Evolutionary conservation across 2,113 vertebrate genomes (phyloP), one percentile per base, ranked within the genome.

Genomic region (Zosterops japonicus): DNA sequence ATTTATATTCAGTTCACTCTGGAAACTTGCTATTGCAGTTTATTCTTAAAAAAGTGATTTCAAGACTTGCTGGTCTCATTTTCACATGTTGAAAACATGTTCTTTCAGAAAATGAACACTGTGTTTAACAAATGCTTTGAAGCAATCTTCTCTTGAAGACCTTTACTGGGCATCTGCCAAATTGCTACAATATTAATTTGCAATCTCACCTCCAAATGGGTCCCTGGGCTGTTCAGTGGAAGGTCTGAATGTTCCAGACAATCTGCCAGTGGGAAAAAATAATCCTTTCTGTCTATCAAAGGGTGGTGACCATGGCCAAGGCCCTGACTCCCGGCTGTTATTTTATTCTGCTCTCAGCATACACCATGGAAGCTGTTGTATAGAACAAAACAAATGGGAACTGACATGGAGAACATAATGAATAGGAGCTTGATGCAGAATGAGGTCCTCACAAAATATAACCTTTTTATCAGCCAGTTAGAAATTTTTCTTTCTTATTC

Each of bases 151-250:
- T 91, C 25, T 55, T 53, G 49, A 90, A 93, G 75, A 69, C 28
- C 24, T 93, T 89, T 82, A 35, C 41, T 82, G 78, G 46, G 19
- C 13, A 13, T 79, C 49, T 94, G 78, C 61, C 75, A 94, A 88
- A 91, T 69, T 49, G 23, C 46, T 85, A 41, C 41, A 83, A 35
- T 72, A 93, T 79, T 84, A 82, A 93, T 95, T 93, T 93, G 22
- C 49, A 87, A 12, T 57, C 21, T 94, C 44, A 71, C 79, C 57
- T 94, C n/a, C 61, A 60, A 59, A 85, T 75, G 44, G 15, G 10
- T 82, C 57, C 31, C 44, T 71, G 25, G 22, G 10, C 29, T 71
- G 47, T 55, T 87, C 44, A 71, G 20, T 67, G 22, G 68, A 84
- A 89, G 22, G 39, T 89, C 76, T 94, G 69, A 64, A 60, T 65